Conservation (phyloP, 2,888 invertebrate species). For the Hyppa rectilinea region DNA sequence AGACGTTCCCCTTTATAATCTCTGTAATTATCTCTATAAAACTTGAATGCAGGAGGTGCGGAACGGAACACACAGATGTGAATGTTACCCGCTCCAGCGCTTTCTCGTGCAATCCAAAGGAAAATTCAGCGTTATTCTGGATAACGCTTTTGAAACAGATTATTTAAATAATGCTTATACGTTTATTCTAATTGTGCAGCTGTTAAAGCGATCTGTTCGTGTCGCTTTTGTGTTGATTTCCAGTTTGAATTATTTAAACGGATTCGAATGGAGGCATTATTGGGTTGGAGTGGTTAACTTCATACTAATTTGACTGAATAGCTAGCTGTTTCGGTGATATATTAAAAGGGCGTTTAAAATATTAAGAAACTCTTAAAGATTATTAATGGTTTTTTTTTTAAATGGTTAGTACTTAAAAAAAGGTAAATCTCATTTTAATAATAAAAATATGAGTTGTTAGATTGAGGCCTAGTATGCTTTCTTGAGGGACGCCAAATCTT, state of each 20-base stretch:
- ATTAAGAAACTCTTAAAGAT: neutral
- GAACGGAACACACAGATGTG: conserved; percentile 71
- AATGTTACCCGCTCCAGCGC: conserved; percentile 60
- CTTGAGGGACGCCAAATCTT: neutral
- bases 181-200: conserved; percentile 59
- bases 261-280: conserved; percentile 7
- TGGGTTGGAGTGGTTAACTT: neutral
- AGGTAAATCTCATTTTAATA: neutral
- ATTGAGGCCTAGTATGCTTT: neutral
- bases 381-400: neutral
- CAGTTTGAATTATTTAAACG: conserved; percentile 20
- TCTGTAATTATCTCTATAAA: conserved; percentile 66
- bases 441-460: neutral
- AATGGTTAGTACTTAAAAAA: neutral
- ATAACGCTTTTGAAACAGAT: conserved; percentile 60
- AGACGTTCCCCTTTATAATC: conserved; percentile 61
- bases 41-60: conserved; percentile 68
- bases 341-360: neutral
- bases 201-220: conserved; percentile 54
- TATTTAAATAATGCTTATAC: conserved; percentile 66
- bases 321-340: neutral
- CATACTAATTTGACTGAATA: neutral
- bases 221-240: conserved; percentile 35
- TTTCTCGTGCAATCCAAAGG: conserved; percentile 61
- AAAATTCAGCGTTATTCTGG: conserved; percentile 62